Evolutionary conservation across 2,797 vertebrate species (phyloP), one percentile per base, ranked within the genome.

Genomic region (Salmo trutta): DNA sequence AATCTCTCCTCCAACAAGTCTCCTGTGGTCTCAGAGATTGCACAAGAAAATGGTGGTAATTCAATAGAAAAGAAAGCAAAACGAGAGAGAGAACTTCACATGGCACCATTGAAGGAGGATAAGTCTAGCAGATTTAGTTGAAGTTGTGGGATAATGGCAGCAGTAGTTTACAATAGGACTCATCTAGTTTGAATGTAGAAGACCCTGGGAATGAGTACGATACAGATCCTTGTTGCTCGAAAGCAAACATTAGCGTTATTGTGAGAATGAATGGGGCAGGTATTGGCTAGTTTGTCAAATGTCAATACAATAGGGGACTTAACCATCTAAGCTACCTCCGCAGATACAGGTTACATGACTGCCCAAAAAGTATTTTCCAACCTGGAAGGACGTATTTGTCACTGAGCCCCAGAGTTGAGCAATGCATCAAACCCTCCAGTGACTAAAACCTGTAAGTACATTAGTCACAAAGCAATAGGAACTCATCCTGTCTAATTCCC

Each of bases 11-110:
- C 4, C 19, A 24, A 72, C 91, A 88, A 84, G 87, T 93, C 93
- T 93, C 91, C 82, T 89, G 91, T 92, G 91, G 90, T 92, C 90
- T 87, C 80, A 75, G 87, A 85, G 88, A 91, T 91, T 88, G 90
- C 90, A 88, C 86, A 89, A 90, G 84, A 93, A 92, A 87, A 59
- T n/a, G 1, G 8, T 21, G 56, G 56, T 59, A 12, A 47, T 47
- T 47, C 10, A 47, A 47, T 47, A 47, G 10, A 47, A 47, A 47
- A 12, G 41, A 47, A 47, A 47, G 41, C 2, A 2, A 47, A 47
- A 47, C 10, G 0, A 47, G 41, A 47, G 41, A 47, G 41, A 47
- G 41, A 47, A 47, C 41, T 12, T 47, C 8, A 47, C 8, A 47
- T 47, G 41, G 41, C 41, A 47, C 41, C 10, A 12, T 47, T 47